These are phyloP conservation scores for Diplolepis rosae DNA, from an alignment of 2,888 invertebrate species.

Conservation along the genomic window DNA sequence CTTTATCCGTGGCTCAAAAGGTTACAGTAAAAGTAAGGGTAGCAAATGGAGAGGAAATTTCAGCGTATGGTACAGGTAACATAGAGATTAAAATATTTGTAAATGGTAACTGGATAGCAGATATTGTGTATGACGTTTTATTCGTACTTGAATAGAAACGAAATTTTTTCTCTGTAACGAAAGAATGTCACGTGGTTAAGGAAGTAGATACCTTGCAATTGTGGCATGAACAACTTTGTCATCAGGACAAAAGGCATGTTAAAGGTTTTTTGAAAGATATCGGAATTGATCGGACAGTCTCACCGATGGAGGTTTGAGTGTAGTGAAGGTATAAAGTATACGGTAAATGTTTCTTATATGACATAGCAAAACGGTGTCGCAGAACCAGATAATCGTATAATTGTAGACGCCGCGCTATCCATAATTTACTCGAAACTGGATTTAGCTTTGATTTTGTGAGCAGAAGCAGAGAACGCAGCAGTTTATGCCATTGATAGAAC, in stretches of 20 bases:
- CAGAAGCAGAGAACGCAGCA: too few species aligned
- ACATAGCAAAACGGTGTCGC: too few species aligned
- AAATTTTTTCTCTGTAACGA: conserved; percentile 33
- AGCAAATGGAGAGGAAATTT: conserved; percentile 32
- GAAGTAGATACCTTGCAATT: neutral
- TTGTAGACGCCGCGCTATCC: neutral
- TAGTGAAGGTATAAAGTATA: too few species aligned
- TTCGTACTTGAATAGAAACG: conserved; percentile 25
- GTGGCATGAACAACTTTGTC: too few species aligned
- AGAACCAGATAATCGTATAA: too few species aligned
- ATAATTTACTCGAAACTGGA: neutral
- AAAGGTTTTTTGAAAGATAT: too few species aligned
- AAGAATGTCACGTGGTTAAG: neutral
- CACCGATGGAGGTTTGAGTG: too few species aligned
- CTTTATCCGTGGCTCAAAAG: too few species aligned
- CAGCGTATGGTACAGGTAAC: conserved; percentile 29
- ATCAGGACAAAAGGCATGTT: neutral
- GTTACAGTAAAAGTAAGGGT: conserved; percentile 22
- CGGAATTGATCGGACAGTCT: too few species aligned
- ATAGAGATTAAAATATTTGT: conserved; percentile 15
- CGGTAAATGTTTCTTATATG: too few species aligned
- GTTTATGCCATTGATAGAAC: too few species aligned
- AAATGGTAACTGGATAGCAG: conserved; percentile 6
- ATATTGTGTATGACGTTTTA: conserved; percentile 25
- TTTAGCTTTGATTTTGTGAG: too few species aligned